Base-by-base conservation (phyloP, 2,113 vertebrate species). In the Eleginops maclovinus region DNA sequence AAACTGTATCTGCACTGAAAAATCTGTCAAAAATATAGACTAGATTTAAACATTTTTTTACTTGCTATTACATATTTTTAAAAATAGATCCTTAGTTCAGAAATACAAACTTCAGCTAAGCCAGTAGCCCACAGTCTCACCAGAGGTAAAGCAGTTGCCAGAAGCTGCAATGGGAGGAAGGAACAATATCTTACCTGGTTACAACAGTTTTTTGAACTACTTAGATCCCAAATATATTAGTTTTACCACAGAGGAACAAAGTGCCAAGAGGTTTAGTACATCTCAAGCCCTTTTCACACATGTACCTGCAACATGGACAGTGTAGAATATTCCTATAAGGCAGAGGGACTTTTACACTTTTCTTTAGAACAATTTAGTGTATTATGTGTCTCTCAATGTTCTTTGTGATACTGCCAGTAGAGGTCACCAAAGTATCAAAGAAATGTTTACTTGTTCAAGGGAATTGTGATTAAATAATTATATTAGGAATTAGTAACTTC, bases 201-300 rank as follows among this genome's bases (percentile, higher is more conserved):
- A 36, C 11, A 78, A 55, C 3, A 53, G 15, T 54, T 68, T 67
- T 62, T 11, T 59, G 19, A 69, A 58, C 17, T 17, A 21, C 16
- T 24, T 61, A 3, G 67, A 72, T 70, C 36, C n/a, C 0, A 40
- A 53, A 51, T 31, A 50, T 28, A 59, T 31, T 26, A 2, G 31
- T 50, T 77, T 78, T 12, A 54, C 56, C 31, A 47, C 54, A 62
- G 11, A n/a, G 4, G 53, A 40, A 55, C 21, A 50, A 68, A 67
- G 73, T 62, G 63, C 44, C 50, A 73, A 19, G 28, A 51, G 1
- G 11, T 73, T 40, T 4, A 24, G 40, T 54, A 26, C 72, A 74
- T 80, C 79, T 82, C 59, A 64, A 61, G 64, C 77, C 56, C 21
- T 56, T 72, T 62, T 73, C 53, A 73, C 67, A 72, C 56, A 65